A percentile compares a stretch with the other conserved stretches of the same genome.
Evolutionary conservation across 2,113 vertebrate genomes (phyloP).

Genomic region (Calyptommatus sinebrachiatus): DNA sequence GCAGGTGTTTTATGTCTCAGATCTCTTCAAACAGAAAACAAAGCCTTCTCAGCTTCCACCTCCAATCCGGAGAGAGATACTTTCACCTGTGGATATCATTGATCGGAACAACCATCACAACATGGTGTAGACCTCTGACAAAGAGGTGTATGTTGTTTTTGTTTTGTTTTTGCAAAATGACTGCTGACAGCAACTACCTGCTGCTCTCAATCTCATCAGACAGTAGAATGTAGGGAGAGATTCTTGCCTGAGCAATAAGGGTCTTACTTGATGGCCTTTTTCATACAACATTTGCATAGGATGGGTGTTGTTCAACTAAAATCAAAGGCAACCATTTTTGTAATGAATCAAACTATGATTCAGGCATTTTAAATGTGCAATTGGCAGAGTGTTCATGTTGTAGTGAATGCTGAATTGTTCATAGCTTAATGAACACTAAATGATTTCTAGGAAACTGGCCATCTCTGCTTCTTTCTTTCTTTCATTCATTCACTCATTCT

Average conservation of each 20-base stretch:
- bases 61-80: constrained; percentile 91
- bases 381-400: constrained; percentile 80
- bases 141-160: neutral
- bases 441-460: constrained; percentile 60
- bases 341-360: constrained; percentile 59
- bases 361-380: constrained; percentile 70
- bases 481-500: neutral
- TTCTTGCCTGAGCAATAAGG: constrained; percentile 73
- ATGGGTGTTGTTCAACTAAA: constrained; percentile 68
- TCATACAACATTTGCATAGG: constrained; percentile 65
- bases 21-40: constrained; percentile 89
- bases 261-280: constrained; percentile 77
- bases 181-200: constrained; percentile 83
- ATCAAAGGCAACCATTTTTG: constrained; percentile 62
- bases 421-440: constrained; percentile 65
- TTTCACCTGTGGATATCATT: constrained; percentile 92
- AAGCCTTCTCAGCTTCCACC: constrained; percentile 82
- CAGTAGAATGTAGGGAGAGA: constrained; percentile 99
- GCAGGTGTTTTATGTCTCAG: constrained; percentile 94
- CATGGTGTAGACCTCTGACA: constrained; percentile 76
- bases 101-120: constrained; percentile 97
- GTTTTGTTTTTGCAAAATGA: constrained; percentile 62
- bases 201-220: constrained; percentile 95
- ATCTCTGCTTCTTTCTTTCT: constrained; percentile 29
- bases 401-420: constrained; percentile 74